These are phyloP conservation scores for Thryonomys swinderianus DNA, from an alignment of 2,113 vertebrate species.

Conservation along the genomic window DNA sequence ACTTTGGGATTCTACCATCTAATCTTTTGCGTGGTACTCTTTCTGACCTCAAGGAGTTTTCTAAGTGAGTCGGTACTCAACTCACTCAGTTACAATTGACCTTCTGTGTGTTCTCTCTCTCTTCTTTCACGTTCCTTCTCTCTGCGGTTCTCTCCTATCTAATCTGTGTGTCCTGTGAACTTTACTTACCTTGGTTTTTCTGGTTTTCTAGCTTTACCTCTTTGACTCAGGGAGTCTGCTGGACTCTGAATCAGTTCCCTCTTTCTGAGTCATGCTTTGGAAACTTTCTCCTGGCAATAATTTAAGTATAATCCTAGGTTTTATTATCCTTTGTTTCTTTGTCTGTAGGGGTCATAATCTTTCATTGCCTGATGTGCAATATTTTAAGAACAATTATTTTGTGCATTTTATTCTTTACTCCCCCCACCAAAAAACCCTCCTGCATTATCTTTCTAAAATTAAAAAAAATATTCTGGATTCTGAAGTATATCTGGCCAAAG, in stretches of 20 bases:
- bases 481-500: neutral
- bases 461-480: neutral
- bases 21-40: neutral
- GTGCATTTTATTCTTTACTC: neutral
- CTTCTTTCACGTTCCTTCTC: too few relatives aligned
- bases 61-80: neutral
- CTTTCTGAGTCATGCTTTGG: neutral
- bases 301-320: neutral
- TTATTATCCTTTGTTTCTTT: neutral
- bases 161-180: neutral
- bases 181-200: neutral
- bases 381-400: slow-evolving; percentile 20
- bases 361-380: neutral
- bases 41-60: neutral
- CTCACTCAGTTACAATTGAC: neutral
- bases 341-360: neutral
- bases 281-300: neutral
- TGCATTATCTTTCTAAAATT: neutral
- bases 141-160: neutral
- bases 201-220: neutral
- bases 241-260: neutral
- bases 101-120: neutral
- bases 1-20: neutral
- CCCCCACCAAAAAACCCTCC: neutral
- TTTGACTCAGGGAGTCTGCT: neutral